Evolutionary conservation across 2,113 vertebrate species (phyloP).

Genomic region (Orycteropus afer): DNA sequence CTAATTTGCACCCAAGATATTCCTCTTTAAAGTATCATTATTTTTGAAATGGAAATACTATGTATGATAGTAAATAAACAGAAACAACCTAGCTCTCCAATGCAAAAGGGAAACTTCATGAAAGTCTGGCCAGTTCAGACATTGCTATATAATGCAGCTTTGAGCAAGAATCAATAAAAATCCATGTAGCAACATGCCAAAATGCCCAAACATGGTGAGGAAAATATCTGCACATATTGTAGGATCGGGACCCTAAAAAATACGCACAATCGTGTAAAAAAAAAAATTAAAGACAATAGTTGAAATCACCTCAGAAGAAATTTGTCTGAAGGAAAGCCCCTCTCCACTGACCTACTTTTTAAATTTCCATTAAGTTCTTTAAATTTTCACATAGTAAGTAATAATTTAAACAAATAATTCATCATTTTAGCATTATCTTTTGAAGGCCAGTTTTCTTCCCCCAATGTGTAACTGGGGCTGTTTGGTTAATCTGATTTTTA

Average conservation of each 20-base stretch:
- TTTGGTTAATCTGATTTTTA: background rate
- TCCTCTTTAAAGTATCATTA: background rate
- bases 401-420: constrained; percentile 7
- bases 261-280: background rate
- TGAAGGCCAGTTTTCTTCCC: background rate
- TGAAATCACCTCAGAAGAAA: background rate
- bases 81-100: background rate
- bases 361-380: background rate
- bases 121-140: background rate
- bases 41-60: background rate
- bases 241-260: background rate
- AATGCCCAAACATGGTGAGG: background rate
- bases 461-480: background rate
- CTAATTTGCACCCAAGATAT: background rate
- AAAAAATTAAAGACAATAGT: background rate
- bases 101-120: background rate
- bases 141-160: background rate
- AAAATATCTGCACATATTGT: accelerated
- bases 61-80: background rate
- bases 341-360: background rate
- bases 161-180: background rate
- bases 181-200: background rate
- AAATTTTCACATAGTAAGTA: background rate
- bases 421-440: background rate
- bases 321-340: background rate